A percentile compares a stretch with the other conserved stretches of the same genome.
These are phyloP conservation scores for Eristalis pertinax DNA, from an alignment of 2,888 invertebrate genomes.

Conservation along the genomic window DNA sequence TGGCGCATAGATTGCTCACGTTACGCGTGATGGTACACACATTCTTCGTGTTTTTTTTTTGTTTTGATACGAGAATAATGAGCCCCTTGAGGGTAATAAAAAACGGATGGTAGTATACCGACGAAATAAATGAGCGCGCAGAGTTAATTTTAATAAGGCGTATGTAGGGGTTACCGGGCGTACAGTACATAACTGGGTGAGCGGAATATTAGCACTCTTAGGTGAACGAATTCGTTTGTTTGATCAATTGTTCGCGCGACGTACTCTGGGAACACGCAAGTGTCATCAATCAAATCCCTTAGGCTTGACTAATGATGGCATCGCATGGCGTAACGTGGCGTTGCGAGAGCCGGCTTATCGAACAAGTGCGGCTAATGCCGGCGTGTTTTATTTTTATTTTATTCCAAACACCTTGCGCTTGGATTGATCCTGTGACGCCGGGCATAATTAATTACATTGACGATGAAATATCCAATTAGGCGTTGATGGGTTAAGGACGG, in stretches of 20 bases:
- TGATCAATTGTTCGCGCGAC: conserved; percentile 64
- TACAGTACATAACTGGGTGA: conserved; percentile 42
- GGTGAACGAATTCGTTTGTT: conserved; percentile 55
- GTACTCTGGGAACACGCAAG: conserved; percentile 39
- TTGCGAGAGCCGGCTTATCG: background rate
- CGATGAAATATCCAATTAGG: conserved; percentile 10
- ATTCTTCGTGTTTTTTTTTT: conserved; percentile 11
- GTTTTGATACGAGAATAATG: conserved; percentile 62
- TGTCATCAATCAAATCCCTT: conserved; percentile 52
- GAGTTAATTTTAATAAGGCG: conserved; percentile 49
- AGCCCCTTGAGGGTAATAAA: conserved; percentile 63
- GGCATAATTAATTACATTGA: conserved; percentile 18
- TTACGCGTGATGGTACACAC: conserved; percentile 61
- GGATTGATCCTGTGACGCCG: conserved; percentile 7
- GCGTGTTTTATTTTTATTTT: background rate
- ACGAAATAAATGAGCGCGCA: conserved; percentile 40
- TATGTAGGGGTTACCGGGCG: conserved; percentile 13
- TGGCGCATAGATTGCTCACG: conserved; percentile 67
- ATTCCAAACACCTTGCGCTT: background rate
- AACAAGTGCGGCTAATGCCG: background rate
- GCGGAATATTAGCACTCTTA: conserved; percentile 44
- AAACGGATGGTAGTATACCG: conserved; percentile 30
- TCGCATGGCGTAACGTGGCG: background rate
- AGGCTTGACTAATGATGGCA: conserved; percentile 16
- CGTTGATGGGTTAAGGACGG: background rate